Evolutionary conservation across 2,113 vertebrate species (phyloP), one percentile per base, ranked within the genome.

Genomic region (Clarias gariepinus): DNA sequence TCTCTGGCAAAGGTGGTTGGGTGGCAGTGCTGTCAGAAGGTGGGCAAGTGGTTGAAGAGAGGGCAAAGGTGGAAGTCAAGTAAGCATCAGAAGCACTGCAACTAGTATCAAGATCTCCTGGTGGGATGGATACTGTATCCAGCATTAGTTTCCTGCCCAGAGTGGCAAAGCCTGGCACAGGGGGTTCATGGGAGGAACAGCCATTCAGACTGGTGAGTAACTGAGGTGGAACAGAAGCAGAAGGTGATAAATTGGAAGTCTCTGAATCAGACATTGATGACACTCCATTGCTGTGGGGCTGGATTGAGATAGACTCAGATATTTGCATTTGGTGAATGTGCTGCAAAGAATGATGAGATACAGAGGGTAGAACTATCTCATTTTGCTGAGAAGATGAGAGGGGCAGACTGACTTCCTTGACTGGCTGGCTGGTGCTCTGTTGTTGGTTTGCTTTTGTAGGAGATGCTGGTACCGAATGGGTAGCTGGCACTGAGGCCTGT

Each of bases 1-100:
- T 98, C 92, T 97, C 97, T 0, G 97, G 97, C 64, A 97, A 88
- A 0, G 96, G 95, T 1, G 97, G 97, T 84, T 97, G 97, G 5
- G 92, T 92, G 84, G 93, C 92, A 77, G 93, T 90, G 92, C 91
- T 82, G 33, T 61, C 82, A 83, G 88, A 66, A 84, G 91, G 19
- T 86, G 89, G 23, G 69, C 91, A 90, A 90, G 94, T 94, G 79
- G 90, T 73, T 8, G 91, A 90, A 63, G 92, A 90, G 87, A 94
- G 63, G 28, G 94, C 94, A 86, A 95, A 95, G 66, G 94, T 94
- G 64, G 95, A 94, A 6, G 93, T 94, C 0, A 92, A 94, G 63
- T 93, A 94, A 52, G 88, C 92, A 89, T 92, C 92, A 19, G 89
- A 87, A 21, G 90, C 55, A 0, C 88, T 88, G 1, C 89, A 90